These are phyloP conservation scores for Tonatia bakeri DNA, from an alignment of 2,113 vertebrate species.

Conservation along the genomic window DNA sequence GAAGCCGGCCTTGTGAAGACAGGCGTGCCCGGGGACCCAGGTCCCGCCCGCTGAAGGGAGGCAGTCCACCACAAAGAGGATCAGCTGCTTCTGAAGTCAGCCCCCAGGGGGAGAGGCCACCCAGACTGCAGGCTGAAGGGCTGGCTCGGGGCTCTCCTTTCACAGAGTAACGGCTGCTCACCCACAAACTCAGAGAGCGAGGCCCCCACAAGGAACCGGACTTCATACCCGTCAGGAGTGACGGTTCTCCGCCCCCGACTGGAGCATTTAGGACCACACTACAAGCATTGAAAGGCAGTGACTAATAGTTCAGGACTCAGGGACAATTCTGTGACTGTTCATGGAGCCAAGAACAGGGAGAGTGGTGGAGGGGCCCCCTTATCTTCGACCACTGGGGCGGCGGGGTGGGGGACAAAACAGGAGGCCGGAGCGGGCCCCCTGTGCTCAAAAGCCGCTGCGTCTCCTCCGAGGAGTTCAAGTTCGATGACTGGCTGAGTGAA, in stretches of 20 bases:
- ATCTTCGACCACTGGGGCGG: background rate
- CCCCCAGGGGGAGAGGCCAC: background rate
- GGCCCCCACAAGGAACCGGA: background rate
- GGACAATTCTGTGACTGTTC: background rate
- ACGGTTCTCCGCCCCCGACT: background rate
- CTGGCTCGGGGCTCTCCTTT: background rate
- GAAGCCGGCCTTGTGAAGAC: background rate
- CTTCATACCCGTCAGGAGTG: background rate
- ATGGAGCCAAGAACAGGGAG: background rate
- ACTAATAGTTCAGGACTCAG: background rate
- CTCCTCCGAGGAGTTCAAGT: background rate
- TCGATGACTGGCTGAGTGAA: background rate
- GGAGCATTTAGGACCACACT: background rate
- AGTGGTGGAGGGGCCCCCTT: background rate
- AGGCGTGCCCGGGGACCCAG: background rate
- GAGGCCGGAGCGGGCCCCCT: fast-evolving
- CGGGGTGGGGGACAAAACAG: background rate
- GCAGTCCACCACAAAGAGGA: background rate
- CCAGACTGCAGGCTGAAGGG: background rate
- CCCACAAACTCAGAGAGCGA: background rate
- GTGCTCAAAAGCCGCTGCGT: background rate
- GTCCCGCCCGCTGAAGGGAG: no score
- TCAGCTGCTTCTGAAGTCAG: background rate
- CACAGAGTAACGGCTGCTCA: background rate
- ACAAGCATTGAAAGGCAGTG: background rate